Conservation (phyloP, 2,888 invertebrate species). For the Dascillus cervinus region DNA sequence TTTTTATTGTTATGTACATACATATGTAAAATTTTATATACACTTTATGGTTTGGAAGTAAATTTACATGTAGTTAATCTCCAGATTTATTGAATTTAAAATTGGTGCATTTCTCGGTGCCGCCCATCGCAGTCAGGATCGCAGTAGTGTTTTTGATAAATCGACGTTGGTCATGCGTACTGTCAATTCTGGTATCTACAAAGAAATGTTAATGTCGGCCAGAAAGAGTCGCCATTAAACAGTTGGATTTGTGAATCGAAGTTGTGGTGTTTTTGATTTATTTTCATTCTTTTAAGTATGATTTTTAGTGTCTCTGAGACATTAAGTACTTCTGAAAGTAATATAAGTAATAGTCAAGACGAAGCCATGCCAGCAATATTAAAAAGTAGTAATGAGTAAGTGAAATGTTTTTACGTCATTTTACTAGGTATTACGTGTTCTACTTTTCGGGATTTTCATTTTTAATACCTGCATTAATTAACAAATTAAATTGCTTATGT, state of each 20-base stretch:
- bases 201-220: no score
- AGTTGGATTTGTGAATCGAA: conserved; percentile 5
- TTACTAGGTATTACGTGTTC: no score
- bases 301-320: conserved; percentile 42
- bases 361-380: conserved; percentile 42
- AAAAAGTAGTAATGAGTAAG: conserved; percentile 39
- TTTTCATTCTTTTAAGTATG: conserved; percentile 39
- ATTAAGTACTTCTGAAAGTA: conserved; percentile 34
- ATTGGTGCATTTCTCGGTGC: no score
- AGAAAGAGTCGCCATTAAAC: background rate
- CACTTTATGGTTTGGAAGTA: conserved; percentile 30
- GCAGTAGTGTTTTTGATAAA: no score
- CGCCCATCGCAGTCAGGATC: no score
- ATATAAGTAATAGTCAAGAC: conserved; percentile 31
- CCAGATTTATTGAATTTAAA: no score
- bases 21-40: conserved; percentile 28
- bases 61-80: no score
- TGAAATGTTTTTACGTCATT: conserved; percentile 16
- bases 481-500: no score
- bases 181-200: no score
- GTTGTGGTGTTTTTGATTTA: conserved; percentile 13
- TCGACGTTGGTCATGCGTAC: no score
- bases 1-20: conserved; percentile 24
- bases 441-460: no score
- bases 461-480: no score